Conservation (phyloP, 2,797 vertebrate species). For the Gadopsis marmoratus region DNA sequence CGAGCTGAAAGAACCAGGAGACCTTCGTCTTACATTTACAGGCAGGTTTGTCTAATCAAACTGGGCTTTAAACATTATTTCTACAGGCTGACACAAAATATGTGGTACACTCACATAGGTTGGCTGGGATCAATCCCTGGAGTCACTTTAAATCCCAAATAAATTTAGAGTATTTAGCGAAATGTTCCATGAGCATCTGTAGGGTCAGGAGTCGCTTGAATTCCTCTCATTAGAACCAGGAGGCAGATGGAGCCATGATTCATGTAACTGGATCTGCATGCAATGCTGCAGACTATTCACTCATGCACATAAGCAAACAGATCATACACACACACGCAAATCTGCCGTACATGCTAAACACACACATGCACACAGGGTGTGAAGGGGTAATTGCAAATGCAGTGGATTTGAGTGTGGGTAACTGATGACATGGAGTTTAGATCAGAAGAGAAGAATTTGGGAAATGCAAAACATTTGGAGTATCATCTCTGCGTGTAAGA, state of each 20-base stretch:
- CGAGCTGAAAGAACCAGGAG: slow-evolving; percentile 48
- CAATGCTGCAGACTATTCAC: slow-evolving; percentile 69
- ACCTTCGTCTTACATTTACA: slow-evolving; percentile 36
- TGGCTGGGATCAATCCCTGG: slow-evolving; percentile 27
- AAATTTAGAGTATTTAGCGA: slow-evolving; percentile 48
- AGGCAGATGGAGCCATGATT: slow-evolving; percentile 77
- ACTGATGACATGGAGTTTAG: slow-evolving; percentile 9
- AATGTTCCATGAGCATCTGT: slow-evolving; percentile 64
- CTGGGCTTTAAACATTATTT: slow-evolving; percentile 8
- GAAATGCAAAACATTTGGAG: slow-evolving; percentile 1
- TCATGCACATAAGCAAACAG: slow-evolving; percentile 74
- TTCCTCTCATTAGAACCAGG: slow-evolving; percentile 70
- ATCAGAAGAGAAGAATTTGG: not conserved
- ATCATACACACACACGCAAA: slow-evolving; percentile 48
- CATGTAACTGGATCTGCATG: slow-evolving; percentile 66
- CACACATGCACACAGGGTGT: slow-evolving; percentile 35
- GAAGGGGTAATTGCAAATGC: slow-evolving; percentile 43
- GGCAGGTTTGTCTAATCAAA: slow-evolving; percentile 36
- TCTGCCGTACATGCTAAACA: slow-evolving; percentile 41
- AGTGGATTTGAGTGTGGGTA: slow-evolving; percentile 31
- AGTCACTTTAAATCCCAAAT: slow-evolving; percentile 40
- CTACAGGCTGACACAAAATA: slow-evolving; percentile 24
- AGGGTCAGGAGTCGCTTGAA: slow-evolving; percentile 69
- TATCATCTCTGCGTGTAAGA: not conserved
- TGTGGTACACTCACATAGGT: not conserved